These are phyloP conservation scores for Cydia amplana DNA, from an alignment of 1,140 invertebrate genomes.

Conservation along the genomic window DNA sequence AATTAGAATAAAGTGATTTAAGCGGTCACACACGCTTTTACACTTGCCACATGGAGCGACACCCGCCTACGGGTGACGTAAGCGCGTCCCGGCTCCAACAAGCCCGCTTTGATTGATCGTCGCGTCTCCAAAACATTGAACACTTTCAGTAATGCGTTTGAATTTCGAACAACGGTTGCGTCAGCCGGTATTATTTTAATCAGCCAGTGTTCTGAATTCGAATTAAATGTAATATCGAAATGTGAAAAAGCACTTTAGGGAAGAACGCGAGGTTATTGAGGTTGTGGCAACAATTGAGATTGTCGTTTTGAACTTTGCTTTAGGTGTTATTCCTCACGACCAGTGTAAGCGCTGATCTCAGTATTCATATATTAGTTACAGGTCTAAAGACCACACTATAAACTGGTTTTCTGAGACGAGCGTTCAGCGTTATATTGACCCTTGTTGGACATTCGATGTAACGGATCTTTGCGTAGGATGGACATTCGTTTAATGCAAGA, in stretches of 20 bases:
- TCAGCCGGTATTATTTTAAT: conserved; percentile 32
- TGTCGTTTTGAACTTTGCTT: conserved; percentile 19
- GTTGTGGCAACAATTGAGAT: conserved; percentile 21
- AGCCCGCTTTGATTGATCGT: conserved; percentile 46
- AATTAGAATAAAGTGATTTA: conserved; percentile 34
- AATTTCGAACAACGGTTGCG: conserved; percentile 31
- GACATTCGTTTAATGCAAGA: conserved; percentile 23
- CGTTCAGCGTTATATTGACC: background rate
- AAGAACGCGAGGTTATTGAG: conserved; percentile 21
- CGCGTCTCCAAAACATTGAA: conserved; percentile 47
- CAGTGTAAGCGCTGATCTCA: background rate
- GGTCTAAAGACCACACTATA: background rate
- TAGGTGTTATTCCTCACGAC: background rate
- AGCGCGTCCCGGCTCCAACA: conserved; percentile 44
- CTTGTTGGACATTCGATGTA: conserved; percentile 26
- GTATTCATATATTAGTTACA: background rate
- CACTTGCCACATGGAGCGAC: conserved; percentile 48
- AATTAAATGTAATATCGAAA: conserved; percentile 31
- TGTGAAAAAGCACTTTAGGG: conserved; percentile 32
- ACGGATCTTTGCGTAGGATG: conserved; percentile 28
- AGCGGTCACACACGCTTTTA: conserved; percentile 32
- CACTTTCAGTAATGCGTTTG: conserved; percentile 31
- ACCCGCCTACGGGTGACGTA: conserved; percentile 64
- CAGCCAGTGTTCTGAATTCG: conserved; percentile 30
- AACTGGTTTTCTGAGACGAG: background rate